These are phyloP conservation scores for Corythornis vintsioides DNA, from an alignment of 2,113 vertebrate genomes.

Conservation along the genomic window DNA sequence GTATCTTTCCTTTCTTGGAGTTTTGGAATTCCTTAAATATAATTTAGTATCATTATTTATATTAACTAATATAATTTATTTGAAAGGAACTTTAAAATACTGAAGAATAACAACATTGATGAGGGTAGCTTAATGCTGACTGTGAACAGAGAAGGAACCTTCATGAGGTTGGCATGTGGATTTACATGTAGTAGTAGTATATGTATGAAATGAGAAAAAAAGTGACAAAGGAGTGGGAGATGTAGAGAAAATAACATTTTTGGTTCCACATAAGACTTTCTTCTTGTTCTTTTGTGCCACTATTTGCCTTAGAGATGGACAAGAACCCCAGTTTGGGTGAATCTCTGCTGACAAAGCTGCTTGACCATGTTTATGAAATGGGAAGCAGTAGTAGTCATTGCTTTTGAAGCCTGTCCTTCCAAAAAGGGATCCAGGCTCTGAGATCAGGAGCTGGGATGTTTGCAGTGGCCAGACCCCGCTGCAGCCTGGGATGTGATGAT, in stretches of 20 bases:
- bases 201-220: not conserved
- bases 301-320: not conserved
- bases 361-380: not conserved
- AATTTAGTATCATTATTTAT: not conserved
- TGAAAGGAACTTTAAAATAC: not conserved
- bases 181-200: not conserved
- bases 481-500: not conserved
- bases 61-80: not conserved
- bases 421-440: not conserved
- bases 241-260: not conserved
- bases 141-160: not conserved
- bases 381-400: not conserved
- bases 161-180: not conserved
- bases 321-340: not conserved
- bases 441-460: not conserved
- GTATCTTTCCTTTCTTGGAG: not conserved
- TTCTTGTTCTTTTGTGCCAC: not conserved
- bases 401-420: not conserved
- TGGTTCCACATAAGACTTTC: not conserved
- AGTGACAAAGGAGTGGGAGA: not conserved
- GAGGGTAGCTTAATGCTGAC: not conserved
- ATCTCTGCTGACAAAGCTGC: not conserved
- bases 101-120: not conserved
- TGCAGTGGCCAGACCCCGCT: fast-evolving
- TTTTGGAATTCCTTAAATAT: not conserved